Evolutionary conservation across 2,888 invertebrate genomes (phyloP), one percentile per base, ranked within the genome.

Genomic region (Caprella mutica): DNA sequence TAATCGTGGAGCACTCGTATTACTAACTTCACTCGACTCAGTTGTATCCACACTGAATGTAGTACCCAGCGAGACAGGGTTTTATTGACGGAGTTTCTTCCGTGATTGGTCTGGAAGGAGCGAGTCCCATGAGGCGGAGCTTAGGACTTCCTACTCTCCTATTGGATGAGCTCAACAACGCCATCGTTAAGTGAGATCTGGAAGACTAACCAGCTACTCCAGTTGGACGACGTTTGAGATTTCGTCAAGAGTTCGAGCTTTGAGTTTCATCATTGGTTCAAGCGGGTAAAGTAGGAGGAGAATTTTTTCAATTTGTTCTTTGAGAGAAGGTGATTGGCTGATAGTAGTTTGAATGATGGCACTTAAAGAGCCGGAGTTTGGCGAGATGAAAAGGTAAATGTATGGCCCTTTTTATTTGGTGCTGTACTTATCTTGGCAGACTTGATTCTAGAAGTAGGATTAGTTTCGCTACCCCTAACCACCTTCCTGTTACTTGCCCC

Each of bases 381-480:
- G 48, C 48, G 48, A 48, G 48, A 30, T 30, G 48, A 48, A n/a
- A 48, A 48, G 48, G 48, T 48, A 48, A 48, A 48, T 48, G 48
- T 48, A 48, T 48, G 48, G 33, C 48, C 48, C 33, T 48, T 48
- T 48, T 48, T 48, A 48, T 48, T 48, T 48, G 29, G 29, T 48
- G 48, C 48, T 48, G 48, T 30, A 48, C 48, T 48, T 48, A 48
- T 48, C 48, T 48, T 48, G 48, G 48, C 48, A 48, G 48, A 30
- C 48, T 48, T 48, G 48, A 48, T 48, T 48, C 48, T 30, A 48
- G 48, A 48, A 48, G 48, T 48, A 48, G 48, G 48, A 48, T 48
- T 48, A 48, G 48, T 48, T 48, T 48, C 48, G 48, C 48, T 48
- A 19, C 48, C 48, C 27, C 30, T 24, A 12, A 19, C 8, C 44